Base-by-base conservation (phyloP, 2,888 invertebrate genomes). In the Acrocyrtus sp. region DNA sequence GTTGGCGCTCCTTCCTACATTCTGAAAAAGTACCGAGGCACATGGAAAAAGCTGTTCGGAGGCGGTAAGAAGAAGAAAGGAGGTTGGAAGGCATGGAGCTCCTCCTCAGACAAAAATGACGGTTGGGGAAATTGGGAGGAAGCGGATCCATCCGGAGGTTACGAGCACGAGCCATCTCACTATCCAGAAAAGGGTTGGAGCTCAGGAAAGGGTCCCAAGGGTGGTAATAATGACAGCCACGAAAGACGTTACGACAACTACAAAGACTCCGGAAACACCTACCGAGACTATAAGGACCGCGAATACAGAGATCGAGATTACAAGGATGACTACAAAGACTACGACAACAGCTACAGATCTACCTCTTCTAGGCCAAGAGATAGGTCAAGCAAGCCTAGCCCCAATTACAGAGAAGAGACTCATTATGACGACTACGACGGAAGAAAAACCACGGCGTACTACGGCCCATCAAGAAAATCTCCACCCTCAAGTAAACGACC, bases 1-100 rank as follows among this genome's bases (percentile, higher is more conserved):
- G 66, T 75, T 1, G 75, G 75, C 12, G 75, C 75, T n/a, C 75
- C 75, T 2, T 70, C 70, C 2, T 75, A 65, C 50, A 75, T 75
- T 27, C 34, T 50, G 17, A 75, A 70, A 22, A 47, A 70, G 15
- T 75, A 75, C 66, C 58, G 65, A 8, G 63, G 61, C 8, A 51
- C 66, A n/a, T 72, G 66, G 61, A 69, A 69, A n/a, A 73, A 73
- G 17, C 54, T 41, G 15, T 72, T 72, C 53, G 72, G 72, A 0
- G 72, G 68, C 21, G 56, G 66, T 47, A 47, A 50, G 19, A 63
- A 63, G 19, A 72, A 72, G 72, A 67, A 67, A 51, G 29, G 27
- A 15, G 70, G 70, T 5, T 70, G 70, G 63, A 72, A 72, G 47
- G 39, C 62, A 34, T 72, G 58, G 58, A 72, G 63, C 47, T 22